Base-by-base conservation (phyloP, 2,888 invertebrate genomes). In the Dolichopus griseipennis region DNA sequence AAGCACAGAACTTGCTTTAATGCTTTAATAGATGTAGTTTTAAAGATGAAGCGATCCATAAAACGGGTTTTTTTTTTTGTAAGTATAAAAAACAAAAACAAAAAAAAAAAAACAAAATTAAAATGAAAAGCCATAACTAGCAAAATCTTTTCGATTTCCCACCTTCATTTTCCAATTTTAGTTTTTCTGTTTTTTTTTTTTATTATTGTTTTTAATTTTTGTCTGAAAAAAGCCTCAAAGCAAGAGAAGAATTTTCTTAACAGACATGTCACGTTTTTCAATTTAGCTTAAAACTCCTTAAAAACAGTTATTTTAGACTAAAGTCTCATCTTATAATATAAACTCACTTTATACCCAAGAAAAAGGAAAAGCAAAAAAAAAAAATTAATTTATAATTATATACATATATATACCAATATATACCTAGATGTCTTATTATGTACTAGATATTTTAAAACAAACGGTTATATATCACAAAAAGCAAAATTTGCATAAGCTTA, bases 181-280 rank as follows among this genome's bases (percentile, higher is more conserved):
- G n/a, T 18, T 52, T 52, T 52, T 15, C 18, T 4, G 8, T 52
- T 43, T 43, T 43, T 52, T 52, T 37, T 37, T 37, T 37, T 37
- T 12, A 1, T 37, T 37, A 7, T 37, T 37, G 1, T 37, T 37
- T 37, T 37, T 37, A n/a, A 52, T 52, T 52, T 52, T n/a, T 18
- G 15, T 41, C 9, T 41, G 41, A 41, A 41, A n/a, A 41, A 15
- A 41, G 12, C 15, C 15, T 41, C 15, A 41, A 41, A 41, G 41
- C 41, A 15, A 41, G 9, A 41, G 41, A 27, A 41, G 18, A 52
- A 52, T 52, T 52, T 52, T 52, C 18, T 52, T n/a, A 52, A 52
- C 52, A 52, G 52, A 52, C 52, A 52, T 52, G 52, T 52, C 52
- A 52, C 52, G 52, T 52, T 52, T 52, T 52, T 52, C 52, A 52